Conservation (phyloP, 2,888 invertebrate species). For the Polydrusus pterygomalis region DNA sequence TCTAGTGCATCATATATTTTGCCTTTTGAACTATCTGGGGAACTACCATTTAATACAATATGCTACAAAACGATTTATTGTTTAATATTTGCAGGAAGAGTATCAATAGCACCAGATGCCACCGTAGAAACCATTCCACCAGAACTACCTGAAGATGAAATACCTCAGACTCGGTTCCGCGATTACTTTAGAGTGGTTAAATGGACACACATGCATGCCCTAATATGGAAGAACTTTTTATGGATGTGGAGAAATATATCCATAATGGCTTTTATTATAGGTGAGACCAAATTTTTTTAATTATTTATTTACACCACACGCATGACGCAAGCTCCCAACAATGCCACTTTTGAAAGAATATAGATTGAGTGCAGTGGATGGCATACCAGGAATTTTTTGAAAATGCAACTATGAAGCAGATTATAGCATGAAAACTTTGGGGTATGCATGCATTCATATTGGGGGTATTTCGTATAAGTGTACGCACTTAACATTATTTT, state of each 20-base stretch:
- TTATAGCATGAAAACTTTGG: no score
- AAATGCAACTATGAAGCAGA: no score
- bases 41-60: no score
- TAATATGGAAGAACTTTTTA: constrained; percentile 91
- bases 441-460: no score
- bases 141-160: constrained; percentile 82
- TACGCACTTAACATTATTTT: no score
- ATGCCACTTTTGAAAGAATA: no score
- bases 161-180: constrained; percentile 72
- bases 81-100: constrained; percentile 68
- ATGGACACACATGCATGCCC: constrained; percentile 83
- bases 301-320: neutral
- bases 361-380: no score
- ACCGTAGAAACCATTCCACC: constrained; percentile 68
- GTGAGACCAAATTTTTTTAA: neutral
- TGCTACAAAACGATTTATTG: neutral
- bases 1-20: no score
- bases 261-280: constrained; percentile 88
- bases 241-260: constrained; percentile 90
- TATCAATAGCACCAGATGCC: constrained; percentile 77
- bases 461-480: no score
- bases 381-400: no score
- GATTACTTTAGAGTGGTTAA: constrained; percentile 80
- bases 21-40: no score
- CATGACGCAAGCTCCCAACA: no score